Base-by-base conservation (phyloP, 2,113 vertebrate genomes). In the Nothocercus nigrocapillus region DNA sequence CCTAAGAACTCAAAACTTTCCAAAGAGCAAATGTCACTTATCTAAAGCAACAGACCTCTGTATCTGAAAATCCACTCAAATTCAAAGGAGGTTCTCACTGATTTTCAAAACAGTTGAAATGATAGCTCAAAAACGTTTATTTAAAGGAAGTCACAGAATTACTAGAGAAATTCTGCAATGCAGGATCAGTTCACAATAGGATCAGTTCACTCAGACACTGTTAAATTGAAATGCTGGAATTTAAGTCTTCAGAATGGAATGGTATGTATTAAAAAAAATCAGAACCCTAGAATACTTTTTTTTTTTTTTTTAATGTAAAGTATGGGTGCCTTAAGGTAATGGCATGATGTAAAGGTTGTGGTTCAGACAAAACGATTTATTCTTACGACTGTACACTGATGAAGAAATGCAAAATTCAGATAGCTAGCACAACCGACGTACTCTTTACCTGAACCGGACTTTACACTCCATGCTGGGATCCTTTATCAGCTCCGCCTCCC, bases 381-480 rank as follows among this genome's bases (percentile, higher is more conserved):
- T 69, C 22, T 44, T n/a, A 14, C 16, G 44, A 69, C 15, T 22
- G 24, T n/a, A 25, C 19, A 44, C 9, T 34, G 44, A 69, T n/a
- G 32, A 69, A 69, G 24, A 44, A 49, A 49, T 69, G n/a, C 21
- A n/a, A 69, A 20, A 69, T 69, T 49, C 14, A 49, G 45, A 34
- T 34, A 47, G 17, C 11, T 21, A 9, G 27, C 62, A 17, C 38
- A 36, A 64, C 34, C 16, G 14, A 40, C n/a, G 49, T 24, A 22
- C 21, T 91, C 32, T 81, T 94, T 97, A 98, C 98, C 98, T 97
- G 95, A 98, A 97, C 89, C 94, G 95, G 73, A 98, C 89, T 92
- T 96, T 98, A 93, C 70, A 97, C 28, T 96, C 95, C 94, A 98
- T 95, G 83, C 96, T 97, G 74, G 97, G 97, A 92, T 98, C 98